Percentiles rank a stretch among this genome's conserved stretches.
phyloP scores from a whole-genome alignment of 2,888 invertebrate genomes.

The Aplocera efformata region DNA sequence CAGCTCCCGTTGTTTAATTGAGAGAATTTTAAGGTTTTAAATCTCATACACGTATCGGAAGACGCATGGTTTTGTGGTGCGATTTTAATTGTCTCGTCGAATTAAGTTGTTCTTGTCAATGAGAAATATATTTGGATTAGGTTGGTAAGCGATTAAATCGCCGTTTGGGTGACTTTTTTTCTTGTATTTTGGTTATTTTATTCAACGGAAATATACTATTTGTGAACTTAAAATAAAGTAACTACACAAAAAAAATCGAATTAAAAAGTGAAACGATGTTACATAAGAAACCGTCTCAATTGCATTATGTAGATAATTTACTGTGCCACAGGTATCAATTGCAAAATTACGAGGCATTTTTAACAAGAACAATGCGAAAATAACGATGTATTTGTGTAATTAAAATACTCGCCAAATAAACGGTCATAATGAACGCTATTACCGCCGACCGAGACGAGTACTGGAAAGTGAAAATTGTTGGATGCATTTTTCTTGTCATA shows the following conservation, averaged over 20 bases:
- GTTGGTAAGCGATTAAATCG: too few species aligned
- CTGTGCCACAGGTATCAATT: constrained; percentile 19
- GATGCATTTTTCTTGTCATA: constrained; percentile 19
- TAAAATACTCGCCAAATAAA: constrained; percentile 40
- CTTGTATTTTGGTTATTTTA: too few species aligned
- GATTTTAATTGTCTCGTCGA: constrained; percentile 37
- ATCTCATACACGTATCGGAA: constrained; percentile 36
- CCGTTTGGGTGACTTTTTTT: too few species aligned
- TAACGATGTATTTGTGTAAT: constrained; percentile 34
- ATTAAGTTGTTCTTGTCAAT: background rate
- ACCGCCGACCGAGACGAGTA: constrained; percentile 29
- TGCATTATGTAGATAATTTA: constrained; percentile 11
- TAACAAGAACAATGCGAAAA: constrained; percentile 19
- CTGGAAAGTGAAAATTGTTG: constrained; percentile 42
- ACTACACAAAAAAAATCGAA: too few species aligned
- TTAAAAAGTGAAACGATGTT: constrained; percentile 2
- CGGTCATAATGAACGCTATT: constrained; percentile 34
- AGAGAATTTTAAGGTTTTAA: constrained; percentile 48
- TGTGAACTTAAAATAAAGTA: too few species aligned
- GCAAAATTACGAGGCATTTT: constrained; percentile 16
- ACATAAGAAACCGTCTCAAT: constrained; percentile 8
- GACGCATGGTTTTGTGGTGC: constrained; percentile 46
- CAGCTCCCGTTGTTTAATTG: constrained; percentile 64
- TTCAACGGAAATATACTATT: too few species aligned
- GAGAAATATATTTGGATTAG: background rate